These are phyloP conservation scores for Nyctibius grandis DNA, from an alignment of 2,797 vertebrate genomes.

Conservation along the genomic window DNA sequence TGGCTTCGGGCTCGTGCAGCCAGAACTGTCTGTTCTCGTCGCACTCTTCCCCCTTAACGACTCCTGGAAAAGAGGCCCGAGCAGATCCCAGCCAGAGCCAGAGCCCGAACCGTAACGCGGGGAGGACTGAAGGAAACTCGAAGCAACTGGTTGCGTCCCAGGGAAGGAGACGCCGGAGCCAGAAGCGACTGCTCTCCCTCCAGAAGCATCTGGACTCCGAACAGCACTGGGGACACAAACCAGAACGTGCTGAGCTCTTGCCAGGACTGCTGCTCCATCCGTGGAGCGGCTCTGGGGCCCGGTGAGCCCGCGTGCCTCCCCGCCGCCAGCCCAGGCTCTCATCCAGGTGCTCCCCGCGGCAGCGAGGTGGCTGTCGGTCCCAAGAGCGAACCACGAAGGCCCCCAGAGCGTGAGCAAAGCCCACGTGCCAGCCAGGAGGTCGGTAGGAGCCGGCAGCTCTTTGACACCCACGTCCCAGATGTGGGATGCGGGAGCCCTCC, in stretches of 20 bases:
- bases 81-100: not conserved
- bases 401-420: no score
- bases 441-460: not conserved
- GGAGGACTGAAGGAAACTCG: not conserved
- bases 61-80: not conserved
- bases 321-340: no score
- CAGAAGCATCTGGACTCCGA: not conserved
- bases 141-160: not conserved
- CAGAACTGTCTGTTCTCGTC: not conserved
- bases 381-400: fast-evolving
- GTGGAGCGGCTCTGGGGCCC: not conserved
- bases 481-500: not conserved
- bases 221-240: not conserved
- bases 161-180: not conserved
- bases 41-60: not conserved
- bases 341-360: no score
- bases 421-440: fast-evolving
- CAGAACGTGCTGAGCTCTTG: not conserved
- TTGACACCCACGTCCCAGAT: fast-evolving
- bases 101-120: not conserved
- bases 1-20: not conserved
- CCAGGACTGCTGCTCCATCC: fast-evolving
- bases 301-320: not conserved
- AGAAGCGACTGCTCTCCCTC: not conserved
- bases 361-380: not conserved